Conservation (phyloP, 2,113 vertebrate genomes). For the Pteronura brasiliensis region DNA sequence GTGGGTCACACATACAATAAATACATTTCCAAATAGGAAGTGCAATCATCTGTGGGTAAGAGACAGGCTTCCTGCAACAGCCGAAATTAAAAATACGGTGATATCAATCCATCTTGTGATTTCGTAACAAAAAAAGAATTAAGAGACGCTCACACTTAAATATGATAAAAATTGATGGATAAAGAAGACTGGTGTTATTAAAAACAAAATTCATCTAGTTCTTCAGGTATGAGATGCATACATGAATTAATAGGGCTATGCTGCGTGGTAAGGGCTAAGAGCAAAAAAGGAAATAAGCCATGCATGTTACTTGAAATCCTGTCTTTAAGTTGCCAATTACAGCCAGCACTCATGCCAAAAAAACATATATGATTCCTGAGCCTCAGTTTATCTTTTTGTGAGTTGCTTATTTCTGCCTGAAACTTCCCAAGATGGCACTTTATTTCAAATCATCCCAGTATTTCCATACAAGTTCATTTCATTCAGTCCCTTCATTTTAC, state of each 20-base stretch:
- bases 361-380: neutral
- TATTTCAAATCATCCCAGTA: neutral
- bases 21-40: neutral
- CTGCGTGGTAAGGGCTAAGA: rapidly evolving
- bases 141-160: neutral
- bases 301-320: neutral
- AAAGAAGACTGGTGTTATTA: neutral
- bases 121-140: neutral
- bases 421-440: neutral
- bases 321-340: neutral
- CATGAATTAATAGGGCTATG: neutral
- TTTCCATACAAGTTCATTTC: neutral
- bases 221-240: neutral
- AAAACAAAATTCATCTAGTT: neutral
- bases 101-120: neutral
- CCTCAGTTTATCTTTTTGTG: neutral
- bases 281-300: neutral
- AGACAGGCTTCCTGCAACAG: neutral
- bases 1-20: neutral
- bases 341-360: neutral
- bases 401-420: neutral
- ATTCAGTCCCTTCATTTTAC: neutral
- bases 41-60: neutral
- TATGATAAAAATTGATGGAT: neutral
- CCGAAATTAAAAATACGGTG: neutral